Evolutionary conservation across 2,888 invertebrate species (phyloP), one percentile per base, ranked within the genome.

Genomic region (Hylaea fasciaria): DNA sequence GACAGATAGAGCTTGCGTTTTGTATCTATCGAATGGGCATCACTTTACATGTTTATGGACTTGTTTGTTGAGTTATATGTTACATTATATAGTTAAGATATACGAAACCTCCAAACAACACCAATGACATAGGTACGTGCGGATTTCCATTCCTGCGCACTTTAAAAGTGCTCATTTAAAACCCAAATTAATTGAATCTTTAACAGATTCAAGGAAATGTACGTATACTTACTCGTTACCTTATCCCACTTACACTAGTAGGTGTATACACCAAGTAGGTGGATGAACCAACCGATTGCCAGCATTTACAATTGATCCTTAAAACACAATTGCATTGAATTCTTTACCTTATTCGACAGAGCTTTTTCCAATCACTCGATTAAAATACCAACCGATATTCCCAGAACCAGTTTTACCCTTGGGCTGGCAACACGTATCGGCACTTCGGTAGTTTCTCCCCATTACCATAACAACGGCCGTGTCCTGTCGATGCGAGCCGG

Each of bases 381-480:
- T 53, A 49, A 57, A 56, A 62, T 62, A 44, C 61, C 61, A 47
- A 9, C 32, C 47, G 8, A 39, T 51, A 39, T 62, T 56, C 61
- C 32, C 13, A 49, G 56, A 62, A 62, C 61, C 61, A 45, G 61
- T 62, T 56, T 35, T 28, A 52, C 61, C 61, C 52, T 53, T 12
- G 11, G 17, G 13, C 35, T 57, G n/a, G 17, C 11, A 45, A 47
- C 57, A 51, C 41, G 40, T 51, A 46, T 41, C 14, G 35, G 32
- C 22, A 46, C 35, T 47, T 65, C 61, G 69, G 70, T 68, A 76
- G 78, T 74, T 73, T 73, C 76, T 65, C 71, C 63, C 68, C 62
- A 81, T 81, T 81, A 69, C 51, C 81, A 82, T 82, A 80, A 80
- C 76, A 80, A 79, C 72, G 66, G 62, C 47, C 47, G 51, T 55